Evolutionary conservation across 2,797 vertebrate species (phyloP).

Genomic region (Micrastur ruficollis): DNA sequence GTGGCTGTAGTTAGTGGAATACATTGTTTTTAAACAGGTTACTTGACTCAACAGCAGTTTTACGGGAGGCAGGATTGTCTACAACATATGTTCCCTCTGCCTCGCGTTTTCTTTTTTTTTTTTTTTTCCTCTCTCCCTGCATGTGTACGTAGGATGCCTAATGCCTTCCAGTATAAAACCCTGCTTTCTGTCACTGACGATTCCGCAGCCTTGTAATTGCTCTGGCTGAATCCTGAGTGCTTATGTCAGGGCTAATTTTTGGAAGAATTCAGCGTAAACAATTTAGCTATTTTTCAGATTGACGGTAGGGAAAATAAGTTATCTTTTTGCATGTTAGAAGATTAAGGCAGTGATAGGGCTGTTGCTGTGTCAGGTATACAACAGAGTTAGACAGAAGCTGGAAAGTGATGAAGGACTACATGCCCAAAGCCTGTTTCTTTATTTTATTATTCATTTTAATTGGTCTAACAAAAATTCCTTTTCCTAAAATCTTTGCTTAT

Average conservation of each 20-base stretch:
- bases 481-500: background rate
- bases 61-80: conserved; percentile 50
- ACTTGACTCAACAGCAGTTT: conserved; percentile 58
- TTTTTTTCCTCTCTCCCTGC: background rate
- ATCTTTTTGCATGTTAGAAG: background rate
- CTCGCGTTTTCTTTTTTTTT: background rate
- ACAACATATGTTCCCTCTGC: conserved; percentile 55
- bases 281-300: background rate
- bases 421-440: background rate
- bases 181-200: background rate
- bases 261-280: background rate
- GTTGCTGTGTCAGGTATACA: background rate
- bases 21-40: conserved; percentile 71
- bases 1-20: conserved; percentile 83
- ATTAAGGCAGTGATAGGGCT: background rate
- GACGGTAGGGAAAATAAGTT: background rate
- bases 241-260: background rate
- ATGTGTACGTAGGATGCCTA: background rate
- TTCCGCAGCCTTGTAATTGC: background rate
- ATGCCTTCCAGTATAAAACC: background rate
- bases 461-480: background rate
- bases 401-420: background rate
- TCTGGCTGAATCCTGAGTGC: background rate
- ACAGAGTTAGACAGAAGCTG: background rate
- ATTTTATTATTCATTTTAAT: background rate